Evolutionary conservation across 2,113 vertebrate species (phyloP).

Genomic region (Stegastes partitus): DNA sequence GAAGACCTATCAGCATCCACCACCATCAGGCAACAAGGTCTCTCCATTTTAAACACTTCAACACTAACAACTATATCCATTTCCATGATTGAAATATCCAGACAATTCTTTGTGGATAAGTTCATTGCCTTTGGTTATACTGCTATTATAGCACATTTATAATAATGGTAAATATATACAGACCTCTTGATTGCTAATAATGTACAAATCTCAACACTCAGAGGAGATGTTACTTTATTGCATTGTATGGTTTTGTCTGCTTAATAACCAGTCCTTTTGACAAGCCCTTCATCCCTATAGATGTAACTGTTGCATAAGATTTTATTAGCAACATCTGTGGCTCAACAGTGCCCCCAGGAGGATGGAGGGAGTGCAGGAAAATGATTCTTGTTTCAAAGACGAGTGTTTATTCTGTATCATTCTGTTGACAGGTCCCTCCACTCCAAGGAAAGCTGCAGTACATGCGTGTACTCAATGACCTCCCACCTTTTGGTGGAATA

Average conservation of each 20-base stretch:
- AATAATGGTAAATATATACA: not conserved
- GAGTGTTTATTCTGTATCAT: slow-evolving; percentile 41
- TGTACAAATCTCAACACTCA: slow-evolving; percentile 14
- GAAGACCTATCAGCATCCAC: slow-evolving; percentile 95
- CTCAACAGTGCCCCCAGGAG: slow-evolving; percentile 76
- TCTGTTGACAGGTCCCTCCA: slow-evolving; percentile 88
- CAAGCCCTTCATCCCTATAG: slow-evolving; percentile 21
- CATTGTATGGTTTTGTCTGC: slow-evolving; percentile 29
- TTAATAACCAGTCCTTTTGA: slow-evolving; percentile 36
- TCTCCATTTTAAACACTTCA: slow-evolving; percentile 11
- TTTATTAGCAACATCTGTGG: slow-evolving; percentile 35
- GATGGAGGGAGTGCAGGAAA: slow-evolving; percentile 3
- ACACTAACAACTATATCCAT: not conserved
- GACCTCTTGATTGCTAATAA: slow-evolving; percentile 19
- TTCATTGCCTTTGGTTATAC: not conserved
- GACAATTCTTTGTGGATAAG: not conserved
- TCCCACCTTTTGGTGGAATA: slow-evolving; percentile 96
- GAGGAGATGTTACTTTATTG: slow-evolving; percentile 17
- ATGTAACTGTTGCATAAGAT: slow-evolving; percentile 65
- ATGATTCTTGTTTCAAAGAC: slow-evolving; percentile 19
- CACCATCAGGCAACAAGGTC: slow-evolving; percentile 93
- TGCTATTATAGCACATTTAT: not conserved
- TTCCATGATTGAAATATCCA: not conserved
- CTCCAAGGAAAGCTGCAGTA: slow-evolving; percentile 98
- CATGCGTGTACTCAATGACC: slow-evolving; percentile 96